phyloP scores from a whole-genome alignment of 2,113 vertebrate genomes.

The Lycaon pictus region DNA sequence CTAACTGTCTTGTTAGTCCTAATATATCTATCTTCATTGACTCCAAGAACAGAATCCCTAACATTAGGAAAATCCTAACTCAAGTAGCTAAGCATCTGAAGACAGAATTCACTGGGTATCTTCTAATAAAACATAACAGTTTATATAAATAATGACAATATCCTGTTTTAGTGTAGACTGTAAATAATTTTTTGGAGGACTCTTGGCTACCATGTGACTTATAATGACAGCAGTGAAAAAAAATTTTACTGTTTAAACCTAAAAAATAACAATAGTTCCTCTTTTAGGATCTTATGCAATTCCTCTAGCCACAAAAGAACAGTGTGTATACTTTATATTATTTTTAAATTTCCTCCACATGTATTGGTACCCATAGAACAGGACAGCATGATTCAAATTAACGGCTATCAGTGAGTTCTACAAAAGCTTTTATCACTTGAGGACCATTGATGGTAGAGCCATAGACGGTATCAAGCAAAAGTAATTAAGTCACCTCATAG shows the following conservation, averaged over 20 bases:
- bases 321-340: slow-evolving; percentile 72
- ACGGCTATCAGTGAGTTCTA: slow-evolving; percentile 5
- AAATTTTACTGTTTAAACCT: slow-evolving; percentile 74
- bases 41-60: neutral
- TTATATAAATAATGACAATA: neutral
- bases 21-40: neutral
- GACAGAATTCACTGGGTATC: neutral
- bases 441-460: neutral
- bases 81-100: neutral
- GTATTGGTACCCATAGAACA: slow-evolving; percentile 52
- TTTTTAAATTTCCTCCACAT: slow-evolving; percentile 79
- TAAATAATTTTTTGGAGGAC: neutral
- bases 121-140: neutral
- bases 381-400: slow-evolving; percentile 57
- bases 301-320: slow-evolving; percentile 78
- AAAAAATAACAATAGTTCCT: slow-evolving; percentile 79
- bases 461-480: neutral
- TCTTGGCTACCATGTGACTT: slow-evolving; percentile 47
- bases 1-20: neutral
- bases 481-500: neutral
- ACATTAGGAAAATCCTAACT: neutral
- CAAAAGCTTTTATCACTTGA: slow-evolving; percentile 5
- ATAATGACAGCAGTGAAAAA: slow-evolving; percentile 55
- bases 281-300: slow-evolving; percentile 81
- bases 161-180: neutral